These are phyloP conservation scores for Pyrrhia umbra DNA, from an alignment of 2,888 invertebrate genomes.

Conservation along the genomic window DNA sequence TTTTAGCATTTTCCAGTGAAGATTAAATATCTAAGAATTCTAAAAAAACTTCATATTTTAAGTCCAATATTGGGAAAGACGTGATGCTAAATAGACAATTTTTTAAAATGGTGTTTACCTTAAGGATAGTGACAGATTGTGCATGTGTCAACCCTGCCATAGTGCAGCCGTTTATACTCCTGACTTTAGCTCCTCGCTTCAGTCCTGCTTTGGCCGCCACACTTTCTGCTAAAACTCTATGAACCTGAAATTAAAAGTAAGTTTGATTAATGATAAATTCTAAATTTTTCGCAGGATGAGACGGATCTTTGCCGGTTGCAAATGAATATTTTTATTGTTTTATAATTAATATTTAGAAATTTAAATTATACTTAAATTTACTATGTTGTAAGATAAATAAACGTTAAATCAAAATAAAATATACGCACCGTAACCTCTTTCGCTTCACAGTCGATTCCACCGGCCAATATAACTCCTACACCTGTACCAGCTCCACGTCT, in stretches of 20 bases:
- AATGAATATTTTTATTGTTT: too few species aligned
- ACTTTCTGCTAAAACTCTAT: conserved; percentile 96
- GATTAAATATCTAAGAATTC: too few species aligned
- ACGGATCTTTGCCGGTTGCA: too few species aligned
- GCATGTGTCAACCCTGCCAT: conserved; percentile 96
- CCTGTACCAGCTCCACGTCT: conserved; percentile 90
- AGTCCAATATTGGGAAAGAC: too few species aligned
- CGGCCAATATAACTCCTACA: conserved; percentile 96
- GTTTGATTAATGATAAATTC: too few species aligned
- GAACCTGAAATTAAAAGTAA: conserved; percentile 92
- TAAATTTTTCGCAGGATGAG: too few species aligned
- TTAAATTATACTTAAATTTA: too few species aligned
- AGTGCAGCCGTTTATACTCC: conserved; percentile 96
- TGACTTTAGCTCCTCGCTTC: conserved; percentile 96
- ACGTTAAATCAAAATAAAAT: too few species aligned
- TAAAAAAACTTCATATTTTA: background rate
- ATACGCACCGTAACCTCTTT: conserved; percentile 96
- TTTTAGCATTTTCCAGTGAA: too few species aligned
- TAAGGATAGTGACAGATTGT: conserved; percentile 96
- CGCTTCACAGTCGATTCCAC: conserved; percentile 97
- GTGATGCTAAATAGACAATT: background rate
- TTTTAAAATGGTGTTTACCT: conserved; percentile 88
- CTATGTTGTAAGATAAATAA: background rate
- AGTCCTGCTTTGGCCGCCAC: conserved; percentile 97
- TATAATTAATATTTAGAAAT: too few species aligned